Conservation (phyloP, 2,113 vertebrate genomes). For the Pelmatolapia mariae region DNA sequence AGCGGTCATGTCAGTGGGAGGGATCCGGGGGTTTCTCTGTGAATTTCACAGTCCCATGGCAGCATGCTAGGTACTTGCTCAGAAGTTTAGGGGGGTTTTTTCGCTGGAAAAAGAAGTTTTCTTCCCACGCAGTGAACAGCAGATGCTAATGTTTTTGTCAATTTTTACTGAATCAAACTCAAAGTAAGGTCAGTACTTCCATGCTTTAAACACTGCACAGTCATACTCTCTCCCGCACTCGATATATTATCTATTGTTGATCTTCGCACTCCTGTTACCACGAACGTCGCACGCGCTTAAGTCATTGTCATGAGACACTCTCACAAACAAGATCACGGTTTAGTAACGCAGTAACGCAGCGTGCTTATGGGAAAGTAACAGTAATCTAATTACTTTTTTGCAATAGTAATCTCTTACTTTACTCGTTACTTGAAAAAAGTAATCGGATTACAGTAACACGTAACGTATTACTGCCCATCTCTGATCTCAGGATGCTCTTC, state of each 20-base stretch:
- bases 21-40: background rate
- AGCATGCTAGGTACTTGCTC: too few relatives aligned
- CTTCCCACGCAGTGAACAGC: too few relatives aligned
- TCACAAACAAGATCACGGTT: background rate
- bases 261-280: background rate
- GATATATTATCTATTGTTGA: background rate
- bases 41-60: background rate
- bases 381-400: background rate
- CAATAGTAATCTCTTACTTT: background rate
- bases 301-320: background rate
- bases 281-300: background rate
- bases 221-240: background rate
- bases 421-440: background rate
- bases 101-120: too few relatives aligned
- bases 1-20: background rate
- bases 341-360: background rate
- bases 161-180: background rate
- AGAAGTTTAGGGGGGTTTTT: too few relatives aligned
- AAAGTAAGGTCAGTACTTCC: background rate
- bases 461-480: background rate
- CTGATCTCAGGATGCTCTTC: background rate
- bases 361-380: background rate
- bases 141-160: background rate
- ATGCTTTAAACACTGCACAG: background rate
- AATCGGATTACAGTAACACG: background rate